phyloP scores from a whole-genome alignment of 2,888 invertebrate species.

The Acanthoscelides obtectus region DNA sequence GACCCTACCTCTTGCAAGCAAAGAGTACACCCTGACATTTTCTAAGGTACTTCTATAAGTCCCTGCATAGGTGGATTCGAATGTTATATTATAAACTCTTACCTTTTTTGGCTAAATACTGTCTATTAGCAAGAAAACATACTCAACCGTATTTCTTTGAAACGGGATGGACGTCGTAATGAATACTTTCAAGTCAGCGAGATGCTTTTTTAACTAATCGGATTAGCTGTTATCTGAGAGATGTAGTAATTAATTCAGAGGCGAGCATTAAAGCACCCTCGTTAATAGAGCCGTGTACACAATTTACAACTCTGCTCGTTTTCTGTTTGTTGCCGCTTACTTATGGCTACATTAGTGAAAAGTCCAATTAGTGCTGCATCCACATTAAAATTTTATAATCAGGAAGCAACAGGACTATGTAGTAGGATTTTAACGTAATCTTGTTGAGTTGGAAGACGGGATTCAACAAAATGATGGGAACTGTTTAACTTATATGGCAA shows the following conservation, averaged over 20 bases:
- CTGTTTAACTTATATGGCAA: no score
- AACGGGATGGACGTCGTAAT: neutral
- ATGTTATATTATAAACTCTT: no score
- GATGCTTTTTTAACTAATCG: neutral
- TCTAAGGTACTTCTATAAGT: no score
- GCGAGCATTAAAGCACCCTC: neutral
- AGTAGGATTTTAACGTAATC: no score
- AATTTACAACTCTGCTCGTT: neutral
- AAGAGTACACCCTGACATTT: no score
- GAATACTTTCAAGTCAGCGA: neutral
- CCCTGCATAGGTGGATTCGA: no score
- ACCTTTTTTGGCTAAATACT: no score
- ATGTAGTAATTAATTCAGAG: constrained; percentile 1
- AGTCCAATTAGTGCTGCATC: neutral
- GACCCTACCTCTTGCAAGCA: no score
- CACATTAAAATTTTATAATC: neutral
- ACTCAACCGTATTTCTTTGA: neutral
- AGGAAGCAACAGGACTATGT: neutral
- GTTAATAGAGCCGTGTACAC: neutral
- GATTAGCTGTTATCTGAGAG: neutral
- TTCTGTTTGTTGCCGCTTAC: neutral
- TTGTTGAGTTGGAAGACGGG: no score
- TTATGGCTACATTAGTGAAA: neutral
- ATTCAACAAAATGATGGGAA: no score
- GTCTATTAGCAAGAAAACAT: neutral